Base-by-base conservation (phyloP, 2,797 vertebrate species). In the Cynopterus sphinx region DNA sequence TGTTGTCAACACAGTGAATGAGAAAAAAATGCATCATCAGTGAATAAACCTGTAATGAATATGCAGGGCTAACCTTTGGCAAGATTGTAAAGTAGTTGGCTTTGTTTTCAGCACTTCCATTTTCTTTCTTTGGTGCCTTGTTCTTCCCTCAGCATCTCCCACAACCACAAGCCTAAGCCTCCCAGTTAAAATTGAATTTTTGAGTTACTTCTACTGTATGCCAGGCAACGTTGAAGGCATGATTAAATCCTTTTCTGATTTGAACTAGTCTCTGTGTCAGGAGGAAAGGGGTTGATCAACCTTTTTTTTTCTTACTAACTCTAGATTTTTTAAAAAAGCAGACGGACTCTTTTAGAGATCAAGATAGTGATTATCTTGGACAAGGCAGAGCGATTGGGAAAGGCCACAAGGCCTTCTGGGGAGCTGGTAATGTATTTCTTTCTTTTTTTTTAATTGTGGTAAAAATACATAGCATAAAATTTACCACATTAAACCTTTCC, bases 1-100 rank as follows among this genome's bases (percentile, higher is more conserved):
- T 92, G 85, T 82, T 96, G 95, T 96, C 95, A 97, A 84, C 86
- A 92, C 57, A 65, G 59, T 75, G 77, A 91, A 97, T 70, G 51
- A 81, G 75, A 31, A 87, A 73, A 88, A 74, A 91, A 61, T 3
- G 77, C 49, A 75, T 78, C 68, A 33, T 70, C 63, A 67, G 86
- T 65, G 78, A 91, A 78, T 78, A 95, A 88, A 81, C 68, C 82
- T 87, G n/a, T 95, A 91, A 97, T 96, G 86, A 95, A 87, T 75
- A 78, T 43, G 55, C 71, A 65, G 51, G 71, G 39, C 41, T 95
- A 81, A 94, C 57, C 70, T 89, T 90, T 84, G 68, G 78, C 88
- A 94, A 65, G 82, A 91, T 83, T 87, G 68, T 88, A 46, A 75
- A 95, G 94, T 21, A 41, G n/a, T 85, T 94, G 41, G 31, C 22